A percentile compares a stretch with the other conserved stretches of the same genome.
These are phyloP conservation scores for Halichoeres trimaculatus DNA, from an alignment of 2,113 vertebrate genomes.

Conservation along the genomic window DNA sequence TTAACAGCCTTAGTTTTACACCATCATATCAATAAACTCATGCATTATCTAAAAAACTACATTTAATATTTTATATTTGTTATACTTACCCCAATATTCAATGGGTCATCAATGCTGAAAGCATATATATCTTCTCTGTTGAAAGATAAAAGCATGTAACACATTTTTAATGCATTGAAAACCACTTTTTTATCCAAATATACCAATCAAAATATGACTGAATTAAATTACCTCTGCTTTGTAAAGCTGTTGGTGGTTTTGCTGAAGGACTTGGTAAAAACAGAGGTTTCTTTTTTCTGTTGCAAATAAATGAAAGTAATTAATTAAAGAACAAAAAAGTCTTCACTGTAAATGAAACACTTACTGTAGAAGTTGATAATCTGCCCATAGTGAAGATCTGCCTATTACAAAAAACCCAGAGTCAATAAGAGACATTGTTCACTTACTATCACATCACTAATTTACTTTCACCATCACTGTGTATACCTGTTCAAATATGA, in stretches of 20 bases:
- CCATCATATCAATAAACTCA: not conserved
- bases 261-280: conserved; percentile 37
- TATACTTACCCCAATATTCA: conserved; percentile 63
- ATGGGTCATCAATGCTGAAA: conserved; percentile 62
- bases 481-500: conserved; percentile 59
- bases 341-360: conserved; percentile 22
- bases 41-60: not conserved
- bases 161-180: conserved; percentile 4
- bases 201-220: not conserved
- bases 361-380: conserved; percentile 67
- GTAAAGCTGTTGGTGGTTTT: conserved; percentile 36
- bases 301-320: conserved; percentile 13
- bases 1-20: conserved; percentile 17
- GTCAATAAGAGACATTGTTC: not conserved
- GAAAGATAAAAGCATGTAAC: conserved; percentile 33
- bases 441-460: not conserved
- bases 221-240: conserved; percentile 57
- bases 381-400: conserved; percentile 67
- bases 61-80: not conserved
- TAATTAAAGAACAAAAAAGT: not conserved
- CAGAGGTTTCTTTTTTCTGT: conserved; percentile 44
- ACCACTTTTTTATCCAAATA: not conserved
- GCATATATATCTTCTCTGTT: conserved; percentile 75
- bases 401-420: conserved; percentile 50
- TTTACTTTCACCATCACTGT: not conserved